Evolutionary conservation across 2,797 vertebrate genomes (phyloP), one percentile per base, ranked within the genome.

Genomic region (Parambassis ranga): DNA sequence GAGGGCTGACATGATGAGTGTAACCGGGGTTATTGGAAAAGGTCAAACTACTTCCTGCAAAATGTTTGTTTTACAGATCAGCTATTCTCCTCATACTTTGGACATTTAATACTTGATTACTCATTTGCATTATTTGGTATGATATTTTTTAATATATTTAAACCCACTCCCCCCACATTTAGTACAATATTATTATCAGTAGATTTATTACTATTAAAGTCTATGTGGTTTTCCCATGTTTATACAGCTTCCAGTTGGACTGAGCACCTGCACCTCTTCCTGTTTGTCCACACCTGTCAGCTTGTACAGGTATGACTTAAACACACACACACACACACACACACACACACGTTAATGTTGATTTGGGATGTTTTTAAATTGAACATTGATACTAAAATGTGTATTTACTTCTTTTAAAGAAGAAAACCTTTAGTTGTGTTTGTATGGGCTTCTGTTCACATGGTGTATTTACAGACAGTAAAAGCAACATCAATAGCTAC

Each of bases 121-220:
- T 23, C 19, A 57, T 46, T 13, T 2, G 4, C 22, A 13, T 23
- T 7, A 0, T 4, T 18, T 14, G 14, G 9, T 13, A 16, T 19
- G 14, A 26, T 8, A 31, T 37, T 14, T 48, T 49, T 38, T 38
- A 1, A 28, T 10, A 20, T 6, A 16, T 18, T 72, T 57, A 19
- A 2, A 53, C 10, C 10, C 19, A 3, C 1, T 23, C 39, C 16
- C 7, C 32, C 18, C 27, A 9, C 42, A 63, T 59, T 53, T 55
- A 31, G 2, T 24, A 6, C 43, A 4, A 47, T 26, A 27, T 38
- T 7, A 36, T 37, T 42, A 18, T 55, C 11, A 31, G 20, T 51
- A 30, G 19, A 61, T 61, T 36, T 30, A 66, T 50, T n/a, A 11
- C 7, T 39, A n/a, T 49, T 51, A 5, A 56, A 23, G 9, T 55